A percentile compares a stretch with the other conserved stretches of the same genome.
Evolutionary conservation across 2,113 vertebrate genomes (phyloP).

Genomic region (Ahaetulla prasina): DNA sequence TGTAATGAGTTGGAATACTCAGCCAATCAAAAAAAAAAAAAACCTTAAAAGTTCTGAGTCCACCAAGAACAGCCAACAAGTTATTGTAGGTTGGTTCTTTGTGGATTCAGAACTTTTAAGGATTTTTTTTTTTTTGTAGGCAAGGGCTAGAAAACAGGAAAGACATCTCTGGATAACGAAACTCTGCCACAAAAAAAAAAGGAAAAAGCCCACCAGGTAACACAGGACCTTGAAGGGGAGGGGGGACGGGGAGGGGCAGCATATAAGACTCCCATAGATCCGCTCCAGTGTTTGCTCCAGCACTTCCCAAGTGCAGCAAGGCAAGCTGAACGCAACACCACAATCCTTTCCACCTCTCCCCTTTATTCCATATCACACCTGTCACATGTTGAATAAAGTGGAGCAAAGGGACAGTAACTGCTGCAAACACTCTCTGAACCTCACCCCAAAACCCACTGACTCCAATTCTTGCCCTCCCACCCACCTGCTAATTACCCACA

Average conservation of each 20-base stretch:
- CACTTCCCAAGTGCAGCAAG: neutral
- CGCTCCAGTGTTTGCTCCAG: neutral
- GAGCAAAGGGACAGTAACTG: neutral
- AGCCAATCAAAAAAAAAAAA: too few relatives aligned
- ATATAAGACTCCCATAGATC: neutral
- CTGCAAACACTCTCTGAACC: neutral
- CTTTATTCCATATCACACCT: neutral
- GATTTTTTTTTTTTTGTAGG: neutral
- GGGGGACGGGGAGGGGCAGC: too few relatives aligned
- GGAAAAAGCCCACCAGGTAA: neutral
- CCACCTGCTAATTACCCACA: slow-evolving; percentile 13
- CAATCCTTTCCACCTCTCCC: neutral
- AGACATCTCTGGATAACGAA: too few relatives aligned
- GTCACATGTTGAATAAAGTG: neutral
- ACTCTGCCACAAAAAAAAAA: neutral
- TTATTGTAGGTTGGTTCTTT: too few relatives aligned
- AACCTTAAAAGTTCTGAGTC: too few relatives aligned
- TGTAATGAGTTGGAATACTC: neutral
- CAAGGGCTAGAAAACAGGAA: neutral
- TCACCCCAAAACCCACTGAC: neutral
- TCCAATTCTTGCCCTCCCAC: neutral
- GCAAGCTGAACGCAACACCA: neutral
- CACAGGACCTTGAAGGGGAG: neutral
- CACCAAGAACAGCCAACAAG: too few relatives aligned
- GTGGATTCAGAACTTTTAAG: neutral